These are phyloP conservation scores for Drosophila biarmipes DNA, from an alignment of 1,140 invertebrate species.

Conservation along the genomic window DNA sequence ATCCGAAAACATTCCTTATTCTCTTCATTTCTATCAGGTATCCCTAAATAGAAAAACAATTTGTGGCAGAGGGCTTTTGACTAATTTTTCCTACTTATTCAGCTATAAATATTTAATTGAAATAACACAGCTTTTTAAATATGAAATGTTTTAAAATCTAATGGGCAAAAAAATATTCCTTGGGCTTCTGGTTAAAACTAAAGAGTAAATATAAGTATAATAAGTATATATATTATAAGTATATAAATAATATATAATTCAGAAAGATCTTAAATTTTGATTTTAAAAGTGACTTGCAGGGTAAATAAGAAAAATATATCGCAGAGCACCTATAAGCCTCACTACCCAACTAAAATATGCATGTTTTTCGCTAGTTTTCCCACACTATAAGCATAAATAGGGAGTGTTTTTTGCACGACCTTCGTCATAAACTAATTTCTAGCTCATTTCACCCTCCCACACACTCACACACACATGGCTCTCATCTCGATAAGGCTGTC, in stretches of 20 bases:
- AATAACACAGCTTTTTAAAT: not conserved
- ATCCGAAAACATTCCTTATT: constrained; percentile 29
- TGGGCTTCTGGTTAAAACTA: no score
- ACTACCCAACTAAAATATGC: not conserved
- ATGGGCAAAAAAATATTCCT: no score
- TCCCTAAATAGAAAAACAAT: not conserved
- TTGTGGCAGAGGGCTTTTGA: not conserved
- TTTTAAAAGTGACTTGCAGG: no score
- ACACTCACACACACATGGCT: not conserved
- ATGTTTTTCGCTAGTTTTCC: not conserved
- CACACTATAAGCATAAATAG: not conserved
- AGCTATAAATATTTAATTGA: not conserved
- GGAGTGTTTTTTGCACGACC: constrained; percentile 37
- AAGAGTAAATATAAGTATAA: no score
- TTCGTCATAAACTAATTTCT: constrained; percentile 77
- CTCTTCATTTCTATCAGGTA: not conserved
- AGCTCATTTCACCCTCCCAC: constrained; percentile 66
- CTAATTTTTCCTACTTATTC: not conserved
- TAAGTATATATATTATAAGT: no score
- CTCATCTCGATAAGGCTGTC: not conserved
- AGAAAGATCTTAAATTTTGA: no score
- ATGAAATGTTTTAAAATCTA: no score
- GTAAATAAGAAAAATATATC: not conserved
- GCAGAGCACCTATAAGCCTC: not conserved
- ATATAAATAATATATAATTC: no score